phyloP scores from a whole-genome alignment of 2,113 vertebrate species.

The Spea multiplicata region DNA sequence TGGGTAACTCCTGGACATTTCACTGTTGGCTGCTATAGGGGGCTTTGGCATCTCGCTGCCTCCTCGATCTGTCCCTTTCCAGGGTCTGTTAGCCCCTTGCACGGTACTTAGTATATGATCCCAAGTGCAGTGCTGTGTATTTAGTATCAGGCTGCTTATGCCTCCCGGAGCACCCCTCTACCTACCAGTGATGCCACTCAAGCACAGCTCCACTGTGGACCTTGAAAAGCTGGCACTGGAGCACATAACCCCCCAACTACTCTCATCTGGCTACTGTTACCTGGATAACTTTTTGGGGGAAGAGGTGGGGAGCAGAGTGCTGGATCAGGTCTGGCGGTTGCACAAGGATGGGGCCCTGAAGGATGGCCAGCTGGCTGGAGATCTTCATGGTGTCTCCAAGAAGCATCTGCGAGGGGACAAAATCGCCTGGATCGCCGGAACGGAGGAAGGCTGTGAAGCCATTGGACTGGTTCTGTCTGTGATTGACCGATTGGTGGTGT shows the following conservation, averaged over 20 bases:
- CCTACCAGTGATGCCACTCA: conserved; percentile 67
- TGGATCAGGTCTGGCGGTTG: conserved; percentile 82
- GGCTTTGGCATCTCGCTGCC: too few relatives aligned
- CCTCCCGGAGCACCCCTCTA: neutral
- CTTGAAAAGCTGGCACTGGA: conserved; percentile 81
- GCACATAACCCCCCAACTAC: conserved; percentile 79
- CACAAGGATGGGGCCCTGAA: conserved; percentile 73
- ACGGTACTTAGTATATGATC: neutral
- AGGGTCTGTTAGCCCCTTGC: neutral
- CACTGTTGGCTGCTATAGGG: too few relatives aligned
- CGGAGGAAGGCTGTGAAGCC: conserved; percentile 83
- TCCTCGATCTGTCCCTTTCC: neutral
- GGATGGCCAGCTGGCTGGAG: conserved; percentile 77
- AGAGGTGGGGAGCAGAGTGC: conserved; percentile 73
- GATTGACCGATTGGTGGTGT: conserved; percentile 79
- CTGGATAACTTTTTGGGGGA: conserved; percentile 84
- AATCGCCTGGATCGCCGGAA: conserved; percentile 86
- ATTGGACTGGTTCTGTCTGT: conserved; percentile 79
- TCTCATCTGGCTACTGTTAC: conserved; percentile 79
- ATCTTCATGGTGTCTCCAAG: conserved; percentile 73
- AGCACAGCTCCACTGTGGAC: conserved; percentile 66
- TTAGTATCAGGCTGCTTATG: neutral
- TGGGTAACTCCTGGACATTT: too few relatives aligned
- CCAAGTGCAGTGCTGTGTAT: neutral
- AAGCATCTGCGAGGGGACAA: conserved; percentile 84